Conservation (phyloP, 2,888 invertebrate genomes). For the Eupsilia transversa region DNA sequence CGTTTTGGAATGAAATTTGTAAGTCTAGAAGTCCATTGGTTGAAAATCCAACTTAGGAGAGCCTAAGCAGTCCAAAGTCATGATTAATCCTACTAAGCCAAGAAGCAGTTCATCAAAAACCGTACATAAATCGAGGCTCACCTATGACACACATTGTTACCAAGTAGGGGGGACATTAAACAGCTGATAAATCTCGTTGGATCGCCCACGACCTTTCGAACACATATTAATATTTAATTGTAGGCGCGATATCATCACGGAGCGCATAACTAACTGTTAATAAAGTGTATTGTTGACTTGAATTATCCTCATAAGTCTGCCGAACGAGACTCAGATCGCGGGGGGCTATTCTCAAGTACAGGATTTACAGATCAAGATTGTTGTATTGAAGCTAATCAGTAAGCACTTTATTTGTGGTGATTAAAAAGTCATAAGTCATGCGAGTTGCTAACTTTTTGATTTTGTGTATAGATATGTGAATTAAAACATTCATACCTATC, state of each 20-base stretch:
- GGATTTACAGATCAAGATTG: constrained; percentile 53
- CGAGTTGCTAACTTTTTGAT: constrained; percentile 2
- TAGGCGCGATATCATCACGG: constrained; percentile 88
- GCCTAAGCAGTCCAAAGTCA: neutral
- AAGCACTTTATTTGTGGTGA: constrained; percentile 51
- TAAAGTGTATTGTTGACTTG: constrained; percentile 90
- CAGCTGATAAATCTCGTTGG: constrained; percentile 79
- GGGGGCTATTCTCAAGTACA: constrained; percentile 74
- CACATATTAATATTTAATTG: constrained; percentile 90
- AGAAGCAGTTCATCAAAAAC: constrained; percentile 54
- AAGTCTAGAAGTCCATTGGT: neutral
- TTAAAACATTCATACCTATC: neutral
- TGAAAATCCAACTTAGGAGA: neutral
- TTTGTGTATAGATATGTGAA: neutral
- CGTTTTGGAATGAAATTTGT: neutral
- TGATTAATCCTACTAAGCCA: constrained; percentile 28
- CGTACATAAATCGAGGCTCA: constrained; percentile 54
- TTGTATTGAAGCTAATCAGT: constrained; percentile 47
- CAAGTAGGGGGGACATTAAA: constrained; percentile 69
- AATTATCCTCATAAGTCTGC: constrained; percentile 87
- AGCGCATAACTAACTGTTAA: constrained; percentile 88
- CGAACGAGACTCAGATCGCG: constrained; percentile 74
- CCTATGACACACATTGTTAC: constrained; percentile 71
- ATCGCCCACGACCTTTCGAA: constrained; percentile 83
- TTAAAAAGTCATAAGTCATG: constrained; percentile 45